Conservation (phyloP, 2,797 vertebrate genomes). For the Phrynocephalus vlangalii region DNA sequence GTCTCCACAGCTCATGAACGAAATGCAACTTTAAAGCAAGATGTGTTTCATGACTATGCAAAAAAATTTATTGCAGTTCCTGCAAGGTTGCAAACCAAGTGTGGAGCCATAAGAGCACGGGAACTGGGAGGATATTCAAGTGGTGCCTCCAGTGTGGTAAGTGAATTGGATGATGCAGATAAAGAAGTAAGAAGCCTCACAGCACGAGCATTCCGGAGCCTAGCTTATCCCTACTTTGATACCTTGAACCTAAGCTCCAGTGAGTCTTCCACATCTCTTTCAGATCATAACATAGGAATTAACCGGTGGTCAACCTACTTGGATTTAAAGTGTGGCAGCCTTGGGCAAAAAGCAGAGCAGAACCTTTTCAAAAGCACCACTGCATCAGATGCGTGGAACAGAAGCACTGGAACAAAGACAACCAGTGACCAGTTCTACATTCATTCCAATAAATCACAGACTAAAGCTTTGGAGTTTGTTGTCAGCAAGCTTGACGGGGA, state of each 20-base stretch:
- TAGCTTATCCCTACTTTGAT: conserved; percentile 95
- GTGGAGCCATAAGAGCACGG: conserved; percentile 73
- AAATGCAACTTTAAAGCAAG: conserved; percentile 79
- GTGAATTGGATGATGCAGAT: conserved; percentile 96
- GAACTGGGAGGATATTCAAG: conserved; percentile 93
- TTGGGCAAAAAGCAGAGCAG: conserved; percentile 82
- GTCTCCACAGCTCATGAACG: conserved; percentile 83
- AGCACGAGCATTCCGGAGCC: conserved; percentile 93
- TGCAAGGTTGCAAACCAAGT: conserved; percentile 87
- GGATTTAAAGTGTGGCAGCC: conserved; percentile 88
- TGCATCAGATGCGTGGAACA: conserved; percentile 63
- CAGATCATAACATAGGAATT: conserved; percentile 86
- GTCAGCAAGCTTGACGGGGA: conserved; percentile 82
- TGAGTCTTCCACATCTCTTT: conserved; percentile 88
- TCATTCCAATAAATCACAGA: conserved; percentile 80
- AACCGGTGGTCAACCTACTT: conserved; percentile 94
- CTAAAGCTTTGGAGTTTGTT: conserved; percentile 81
- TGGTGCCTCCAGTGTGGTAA: conserved; percentile 95
- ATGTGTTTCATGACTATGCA: conserved; percentile 76
- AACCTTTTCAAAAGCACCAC: conserved; percentile 73
- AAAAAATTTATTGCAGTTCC: conserved; percentile 83
- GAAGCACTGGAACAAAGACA: conserved; percentile 64
- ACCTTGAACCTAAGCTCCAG: conserved; percentile 91
- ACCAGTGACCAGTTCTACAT: conserved; percentile 66
- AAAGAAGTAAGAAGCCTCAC: conserved; percentile 97